phyloP scores from a whole-genome alignment of 2,888 invertebrate genomes.

The Theretra japonica region DNA sequence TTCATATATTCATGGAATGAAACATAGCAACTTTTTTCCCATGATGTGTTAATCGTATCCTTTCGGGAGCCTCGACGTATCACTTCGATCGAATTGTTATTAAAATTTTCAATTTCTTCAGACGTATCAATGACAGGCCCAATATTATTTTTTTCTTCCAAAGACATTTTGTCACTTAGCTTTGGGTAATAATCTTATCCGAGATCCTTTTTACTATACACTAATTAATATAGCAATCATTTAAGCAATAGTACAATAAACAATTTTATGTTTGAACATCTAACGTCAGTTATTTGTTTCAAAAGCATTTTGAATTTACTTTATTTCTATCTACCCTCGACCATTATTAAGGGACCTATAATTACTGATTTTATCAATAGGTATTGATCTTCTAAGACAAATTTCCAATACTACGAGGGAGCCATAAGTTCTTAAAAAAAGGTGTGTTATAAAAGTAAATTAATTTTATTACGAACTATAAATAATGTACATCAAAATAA shows the following conservation, averaged over 20 bases:
- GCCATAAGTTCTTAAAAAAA: too few species aligned
- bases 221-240: background rate
- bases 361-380: too few species aligned
- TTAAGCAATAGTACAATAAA: slow-evolving; percentile 9
- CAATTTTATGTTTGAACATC: background rate
- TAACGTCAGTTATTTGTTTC: background rate
- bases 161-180: slow-evolving; percentile 15
- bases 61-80: slow-evolving; percentile 64
- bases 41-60: slow-evolving; percentile 64
- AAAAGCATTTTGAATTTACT: background rate
- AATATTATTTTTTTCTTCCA: slow-evolving; percentile 34
- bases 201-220: slow-evolving; percentile 9
- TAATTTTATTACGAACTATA: too few species aligned
- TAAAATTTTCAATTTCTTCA: slow-evolving; percentile 47
- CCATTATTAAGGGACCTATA: background rate
- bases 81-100: slow-evolving; percentile 64
- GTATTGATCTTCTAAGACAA: too few species aligned
- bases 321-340: background rate
- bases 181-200: background rate
- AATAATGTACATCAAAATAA: too few species aligned
- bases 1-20: slow-evolving; percentile 55
- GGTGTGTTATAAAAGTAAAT: too few species aligned
- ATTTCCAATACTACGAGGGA: too few species aligned
- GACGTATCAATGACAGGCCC: slow-evolving; percentile 48
- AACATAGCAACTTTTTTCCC: slow-evolving; percentile 62